A percentile compares a stretch with the other conserved stretches of the same genome.
phyloP scores from a whole-genome alignment of 2,888 invertebrate species.

The Drosophila mettleri region DNA sequence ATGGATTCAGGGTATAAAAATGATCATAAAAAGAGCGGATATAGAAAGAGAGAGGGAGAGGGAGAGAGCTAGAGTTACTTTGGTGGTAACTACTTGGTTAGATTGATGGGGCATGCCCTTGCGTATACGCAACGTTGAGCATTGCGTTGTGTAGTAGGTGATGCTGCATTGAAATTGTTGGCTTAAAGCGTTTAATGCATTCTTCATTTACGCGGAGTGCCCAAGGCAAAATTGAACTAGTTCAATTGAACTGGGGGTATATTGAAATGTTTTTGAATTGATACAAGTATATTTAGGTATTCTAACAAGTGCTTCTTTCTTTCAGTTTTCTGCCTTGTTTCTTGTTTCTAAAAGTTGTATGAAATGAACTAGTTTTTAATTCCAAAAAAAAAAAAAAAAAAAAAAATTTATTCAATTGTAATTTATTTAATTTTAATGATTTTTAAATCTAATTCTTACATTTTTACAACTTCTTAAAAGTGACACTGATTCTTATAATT shows the following conservation, averaged over 20 bases:
- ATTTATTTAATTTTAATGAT: too few species aligned
- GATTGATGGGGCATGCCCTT: conserved; percentile 23
- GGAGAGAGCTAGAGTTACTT: background rate
- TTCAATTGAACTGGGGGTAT: conserved; percentile 1
- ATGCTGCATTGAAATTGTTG: background rate
- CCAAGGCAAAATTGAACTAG: conserved; percentile 4
- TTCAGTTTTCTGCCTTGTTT: too few species aligned
- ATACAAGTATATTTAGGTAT: too few species aligned
- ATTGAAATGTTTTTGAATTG: conserved; percentile 4
- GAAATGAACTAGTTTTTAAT: background rate
- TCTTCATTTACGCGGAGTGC: background rate
- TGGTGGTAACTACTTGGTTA: background rate
- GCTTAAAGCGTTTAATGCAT: background rate
- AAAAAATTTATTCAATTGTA: too few species aligned
- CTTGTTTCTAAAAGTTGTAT: background rate
- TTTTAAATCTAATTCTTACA: background rate
- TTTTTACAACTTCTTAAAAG: too few species aligned
- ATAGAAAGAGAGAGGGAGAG: too few species aligned
- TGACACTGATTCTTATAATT: too few species aligned
- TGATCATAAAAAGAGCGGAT: conserved; percentile 57
- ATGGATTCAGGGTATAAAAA: too few species aligned
- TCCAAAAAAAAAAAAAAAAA: too few species aligned
- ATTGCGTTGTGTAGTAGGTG: background rate
- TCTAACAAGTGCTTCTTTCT: background rate
- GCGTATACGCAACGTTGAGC: conserved; percentile 49